Conservation (phyloP, 2,888 invertebrate species). For the Boloria selene region DNA sequence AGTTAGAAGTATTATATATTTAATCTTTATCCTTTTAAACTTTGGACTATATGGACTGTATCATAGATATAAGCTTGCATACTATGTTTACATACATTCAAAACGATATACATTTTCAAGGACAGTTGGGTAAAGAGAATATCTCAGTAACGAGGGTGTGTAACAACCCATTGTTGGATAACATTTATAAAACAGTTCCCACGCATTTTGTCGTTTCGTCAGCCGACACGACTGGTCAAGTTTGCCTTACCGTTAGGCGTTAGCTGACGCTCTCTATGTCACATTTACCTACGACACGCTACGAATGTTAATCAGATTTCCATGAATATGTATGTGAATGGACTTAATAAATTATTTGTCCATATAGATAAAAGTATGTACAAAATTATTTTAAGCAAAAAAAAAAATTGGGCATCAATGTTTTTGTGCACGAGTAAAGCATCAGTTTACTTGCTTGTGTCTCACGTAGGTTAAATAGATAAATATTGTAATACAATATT, state of each 20-base stretch:
- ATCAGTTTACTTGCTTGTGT: no score
- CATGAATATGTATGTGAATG: conserved; percentile 11
- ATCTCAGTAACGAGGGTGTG: not conserved
- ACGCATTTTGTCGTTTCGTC: conserved; percentile 16
- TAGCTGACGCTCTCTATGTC: conserved; percentile 22
- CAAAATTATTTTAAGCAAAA: no score
- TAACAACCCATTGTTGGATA: not conserved
- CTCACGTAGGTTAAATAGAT: no score
- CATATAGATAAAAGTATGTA: no score
- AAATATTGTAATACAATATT: no score
- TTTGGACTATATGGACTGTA: no score
- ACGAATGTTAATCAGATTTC: conserved; percentile 34
- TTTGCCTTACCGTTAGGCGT: conserved; percentile 18
- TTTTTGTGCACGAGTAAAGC: not conserved
- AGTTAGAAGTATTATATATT: not conserved
- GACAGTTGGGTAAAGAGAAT: no score
- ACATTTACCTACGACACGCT: conserved; percentile 22
- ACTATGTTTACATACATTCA: no score
- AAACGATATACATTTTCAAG: not conserved
- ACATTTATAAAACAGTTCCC: conserved; percentile 6
- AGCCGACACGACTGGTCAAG: conserved; percentile 13
- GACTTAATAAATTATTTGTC: conserved; percentile 5
- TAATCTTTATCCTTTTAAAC: not conserved
- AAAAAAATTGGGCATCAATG: not conserved
- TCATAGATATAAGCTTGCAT: no score